phyloP scores from a whole-genome alignment of 1,140 invertebrate species.

The Drosophila fuyamai region DNA sequence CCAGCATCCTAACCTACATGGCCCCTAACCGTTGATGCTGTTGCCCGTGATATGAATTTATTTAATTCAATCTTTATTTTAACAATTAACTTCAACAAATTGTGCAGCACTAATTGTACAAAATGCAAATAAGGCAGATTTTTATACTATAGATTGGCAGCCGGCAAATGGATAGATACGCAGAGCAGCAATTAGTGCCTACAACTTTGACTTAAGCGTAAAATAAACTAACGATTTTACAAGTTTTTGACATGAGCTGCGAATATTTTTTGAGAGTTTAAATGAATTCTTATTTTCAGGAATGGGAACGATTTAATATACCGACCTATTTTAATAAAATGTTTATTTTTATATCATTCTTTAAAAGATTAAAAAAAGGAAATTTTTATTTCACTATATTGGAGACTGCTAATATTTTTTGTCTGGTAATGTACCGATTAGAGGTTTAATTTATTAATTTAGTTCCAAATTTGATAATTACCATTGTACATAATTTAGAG shows the following conservation, averaged over 20 bases:
- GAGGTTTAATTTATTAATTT: too few species aligned
- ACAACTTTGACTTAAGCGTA: constrained; percentile 67
- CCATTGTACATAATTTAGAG: too few species aligned
- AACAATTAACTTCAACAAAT: constrained; percentile 40
- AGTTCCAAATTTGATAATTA: too few species aligned
- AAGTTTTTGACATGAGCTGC: constrained; percentile 54
- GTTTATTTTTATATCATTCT: too few species aligned
- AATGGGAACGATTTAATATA: not conserved
- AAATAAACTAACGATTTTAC: constrained; percentile 80
- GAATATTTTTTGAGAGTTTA: not conserved
- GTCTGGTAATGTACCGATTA: too few species aligned
- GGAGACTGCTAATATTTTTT: too few species aligned
- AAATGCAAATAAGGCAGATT: constrained; percentile 46
- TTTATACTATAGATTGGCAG: constrained; percentile 46
- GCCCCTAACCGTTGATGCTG: constrained; percentile 60
- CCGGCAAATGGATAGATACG: constrained; percentile 26
- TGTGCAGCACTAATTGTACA: constrained; percentile 65
- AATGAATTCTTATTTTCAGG: constrained; percentile 8
- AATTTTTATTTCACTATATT: too few species aligned
- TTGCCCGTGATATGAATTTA: constrained; percentile 76
- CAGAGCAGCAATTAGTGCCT: constrained; percentile 71
- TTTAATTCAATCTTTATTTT: constrained; percentile 51
- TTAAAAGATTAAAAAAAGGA: too few species aligned
- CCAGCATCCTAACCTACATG: constrained; percentile 82
- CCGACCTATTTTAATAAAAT: too few species aligned